Evolutionary conservation across 2,888 invertebrate species (phyloP).

Genomic region (Chironomus tentans): DNA sequence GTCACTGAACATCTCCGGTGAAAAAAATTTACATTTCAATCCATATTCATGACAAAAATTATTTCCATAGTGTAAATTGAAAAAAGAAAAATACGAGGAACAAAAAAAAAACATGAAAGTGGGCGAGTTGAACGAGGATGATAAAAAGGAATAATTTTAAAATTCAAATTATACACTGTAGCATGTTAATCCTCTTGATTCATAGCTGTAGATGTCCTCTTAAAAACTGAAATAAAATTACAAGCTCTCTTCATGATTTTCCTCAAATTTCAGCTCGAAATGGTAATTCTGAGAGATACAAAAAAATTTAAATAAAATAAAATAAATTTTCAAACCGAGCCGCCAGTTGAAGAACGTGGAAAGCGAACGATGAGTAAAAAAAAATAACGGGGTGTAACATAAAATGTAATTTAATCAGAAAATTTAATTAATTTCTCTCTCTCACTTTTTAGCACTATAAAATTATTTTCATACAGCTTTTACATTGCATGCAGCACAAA

Average conservation of each 20-base stretch:
- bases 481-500: neutral
- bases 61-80: neutral
- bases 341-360: neutral
- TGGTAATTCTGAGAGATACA: too few relatives aligned
- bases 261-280: neutral
- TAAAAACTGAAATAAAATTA: neutral
- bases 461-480: neutral
- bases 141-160: neutral
- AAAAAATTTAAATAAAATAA: too few relatives aligned
- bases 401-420: slow-evolving; percentile 21
- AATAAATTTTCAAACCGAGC: too few relatives aligned
- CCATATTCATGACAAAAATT: neutral
- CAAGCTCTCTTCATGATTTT: neutral
- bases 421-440: slow-evolving; percentile 20
- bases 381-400: neutral
- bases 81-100: neutral
- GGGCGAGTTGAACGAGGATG: neutral
- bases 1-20: neutral
- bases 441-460: neutral
- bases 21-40: neutral
- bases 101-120: neutral
- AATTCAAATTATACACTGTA: neutral
- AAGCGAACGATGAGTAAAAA: neutral
- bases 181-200: neutral
- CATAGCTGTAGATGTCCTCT: neutral